Conservation (phyloP, 2,888 invertebrate species). For the Harpalus rubripes region DNA sequence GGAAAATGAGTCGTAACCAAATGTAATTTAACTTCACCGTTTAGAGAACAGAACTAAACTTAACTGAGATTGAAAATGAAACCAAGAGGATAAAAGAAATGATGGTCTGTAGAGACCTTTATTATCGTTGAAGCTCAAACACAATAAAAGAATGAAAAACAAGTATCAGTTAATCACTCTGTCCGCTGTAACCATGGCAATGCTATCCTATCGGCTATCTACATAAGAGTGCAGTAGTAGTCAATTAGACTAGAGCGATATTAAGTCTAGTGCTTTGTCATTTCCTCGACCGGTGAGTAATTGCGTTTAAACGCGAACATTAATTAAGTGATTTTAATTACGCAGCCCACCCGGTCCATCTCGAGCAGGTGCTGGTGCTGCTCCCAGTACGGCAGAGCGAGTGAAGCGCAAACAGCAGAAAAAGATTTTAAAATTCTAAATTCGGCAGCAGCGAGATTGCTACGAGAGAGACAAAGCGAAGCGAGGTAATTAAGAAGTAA, state of each 20-base stretch:
- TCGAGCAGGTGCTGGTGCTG: constrained; percentile 56
- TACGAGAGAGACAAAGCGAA: constrained; percentile 48
- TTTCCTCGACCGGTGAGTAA: constrained; percentile 63
- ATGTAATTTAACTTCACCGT: too few species aligned
- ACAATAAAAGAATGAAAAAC: constrained; percentile 32
- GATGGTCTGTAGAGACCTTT: neutral
- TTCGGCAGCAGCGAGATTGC: constrained; percentile 46
- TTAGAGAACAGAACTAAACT: too few species aligned
- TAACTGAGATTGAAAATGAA: too few species aligned
- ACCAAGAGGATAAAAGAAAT: too few species aligned
- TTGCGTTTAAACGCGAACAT: constrained; percentile 65
- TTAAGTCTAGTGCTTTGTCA: constrained; percentile 60
- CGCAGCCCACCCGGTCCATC: constrained; percentile 63
- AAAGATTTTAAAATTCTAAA: constrained; percentile 53
- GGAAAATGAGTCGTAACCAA: too few species aligned
- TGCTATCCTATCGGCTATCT: constrained; percentile 26
- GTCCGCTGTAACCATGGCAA: neutral
- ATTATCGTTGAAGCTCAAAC: constrained; percentile 4
- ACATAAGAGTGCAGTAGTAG: constrained; percentile 14
- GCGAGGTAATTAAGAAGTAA: constrained; percentile 66
- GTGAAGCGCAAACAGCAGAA: constrained; percentile 36
- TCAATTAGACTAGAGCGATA: constrained; percentile 39
- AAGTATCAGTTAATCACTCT: constrained; percentile 15
- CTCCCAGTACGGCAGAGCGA: neutral
- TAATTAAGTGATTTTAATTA: constrained; percentile 67